Conservation (phyloP, 2,888 invertebrate species). For the Plebejus melissa region DNA sequence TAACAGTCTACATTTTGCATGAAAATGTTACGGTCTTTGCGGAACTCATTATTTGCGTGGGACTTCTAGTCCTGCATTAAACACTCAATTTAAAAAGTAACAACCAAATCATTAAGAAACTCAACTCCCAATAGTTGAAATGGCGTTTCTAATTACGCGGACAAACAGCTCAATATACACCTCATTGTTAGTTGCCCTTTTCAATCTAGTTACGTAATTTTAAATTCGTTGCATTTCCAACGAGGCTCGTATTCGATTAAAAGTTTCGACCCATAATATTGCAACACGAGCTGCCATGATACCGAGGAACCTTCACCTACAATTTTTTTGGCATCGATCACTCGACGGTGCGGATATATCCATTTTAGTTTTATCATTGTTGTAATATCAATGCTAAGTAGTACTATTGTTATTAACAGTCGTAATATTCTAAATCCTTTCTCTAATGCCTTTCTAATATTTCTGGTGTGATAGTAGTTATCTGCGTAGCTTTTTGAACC, state of each 20-base stretch:
- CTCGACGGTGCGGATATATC: slow-evolving; percentile 28
- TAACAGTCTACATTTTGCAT: too few relatives aligned
- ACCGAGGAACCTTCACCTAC: slow-evolving; percentile 36
- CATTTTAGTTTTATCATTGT: slow-evolving; percentile 27
- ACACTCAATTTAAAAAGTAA: background rate
- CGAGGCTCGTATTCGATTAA: slow-evolving; percentile 26
- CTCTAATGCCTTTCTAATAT: background rate
- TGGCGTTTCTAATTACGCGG: slow-evolving; percentile 24
- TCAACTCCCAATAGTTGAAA: background rate
- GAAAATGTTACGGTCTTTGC: background rate
- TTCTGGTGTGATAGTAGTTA: background rate
- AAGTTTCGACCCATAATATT: slow-evolving; percentile 29
- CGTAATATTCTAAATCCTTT: background rate
- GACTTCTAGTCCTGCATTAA: background rate
- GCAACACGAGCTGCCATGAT: slow-evolving; percentile 28
- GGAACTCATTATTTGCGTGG: background rate
- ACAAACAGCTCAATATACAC: slow-evolving; percentile 20
- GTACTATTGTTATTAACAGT: background rate
- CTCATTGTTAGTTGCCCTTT: slow-evolving; percentile 26
- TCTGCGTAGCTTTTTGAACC: background rate
- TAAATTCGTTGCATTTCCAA: slow-evolving; percentile 28
- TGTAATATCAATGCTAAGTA: background rate
- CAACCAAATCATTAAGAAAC: background rate
- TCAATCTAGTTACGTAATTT: slow-evolving; percentile 27
- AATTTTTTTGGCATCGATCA: slow-evolving; percentile 39